Conservation (phyloP, 2,888 invertebrate genomes). For the Gymnosoma rotundatum region DNA sequence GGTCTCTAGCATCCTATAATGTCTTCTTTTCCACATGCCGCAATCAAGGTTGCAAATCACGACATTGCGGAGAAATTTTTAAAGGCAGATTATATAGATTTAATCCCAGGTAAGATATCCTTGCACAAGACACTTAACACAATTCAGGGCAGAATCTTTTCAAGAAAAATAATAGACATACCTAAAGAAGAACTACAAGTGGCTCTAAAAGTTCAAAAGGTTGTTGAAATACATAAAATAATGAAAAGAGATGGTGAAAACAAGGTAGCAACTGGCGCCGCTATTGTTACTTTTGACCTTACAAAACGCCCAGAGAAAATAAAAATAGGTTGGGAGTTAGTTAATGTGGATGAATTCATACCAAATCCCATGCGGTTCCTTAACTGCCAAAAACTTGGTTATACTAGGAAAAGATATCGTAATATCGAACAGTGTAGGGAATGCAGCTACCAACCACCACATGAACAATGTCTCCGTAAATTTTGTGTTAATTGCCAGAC, state of each 20-base stretch:
- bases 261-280: constrained; percentile 32
- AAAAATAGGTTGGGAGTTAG: constrained; percentile 29
- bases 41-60: constrained; percentile 16
- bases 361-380: constrained; percentile 25
- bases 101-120: constrained; percentile 30
- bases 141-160: constrained; percentile 27
- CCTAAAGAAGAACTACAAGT: constrained; percentile 24
- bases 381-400: constrained; percentile 21
- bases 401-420: constrained; percentile 29
- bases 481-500: constrained; percentile 28
- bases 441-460: neutral
- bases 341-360: constrained; percentile 3
- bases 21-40: constrained; percentile 19
- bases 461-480: constrained; percentile 14
- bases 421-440: constrained; percentile 26
- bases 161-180: constrained; percentile 34
- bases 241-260: constrained; percentile 12
- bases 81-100: constrained; percentile 27
- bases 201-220: constrained; percentile 27
- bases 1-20: constrained; percentile 20
- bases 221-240: constrained; percentile 28
- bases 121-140: constrained; percentile 21
- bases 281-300: constrained; percentile 36
- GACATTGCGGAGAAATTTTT: constrained; percentile 2
- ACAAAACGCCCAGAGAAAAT: constrained; percentile 10